A percentile compares a stretch with the other conserved stretches of the same genome.
Evolutionary conservation across 2,797 vertebrate species (phyloP).

Genomic region (Peromyscus aztecus): DNA sequence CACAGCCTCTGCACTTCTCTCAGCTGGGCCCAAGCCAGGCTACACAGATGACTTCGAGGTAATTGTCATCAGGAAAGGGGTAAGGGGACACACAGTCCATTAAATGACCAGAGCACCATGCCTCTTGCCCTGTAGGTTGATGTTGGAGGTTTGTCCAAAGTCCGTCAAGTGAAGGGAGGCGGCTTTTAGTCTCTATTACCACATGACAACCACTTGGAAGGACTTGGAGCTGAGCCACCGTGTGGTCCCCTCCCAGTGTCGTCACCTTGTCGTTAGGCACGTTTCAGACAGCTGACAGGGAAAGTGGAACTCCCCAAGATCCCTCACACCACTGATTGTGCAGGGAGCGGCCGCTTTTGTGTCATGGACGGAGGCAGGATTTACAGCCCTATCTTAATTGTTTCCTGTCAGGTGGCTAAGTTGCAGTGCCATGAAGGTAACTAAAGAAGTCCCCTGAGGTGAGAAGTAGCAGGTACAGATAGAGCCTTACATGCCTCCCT

Average conservation of each 20-base stretch:
- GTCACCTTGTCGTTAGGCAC: background rate
- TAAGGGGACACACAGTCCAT: too few species aligned
- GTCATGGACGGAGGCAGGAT: background rate
- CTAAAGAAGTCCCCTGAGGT: background rate
- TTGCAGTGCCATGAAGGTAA: too few species aligned
- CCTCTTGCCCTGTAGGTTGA: background rate
- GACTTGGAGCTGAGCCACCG: background rate
- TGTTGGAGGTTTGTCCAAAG: too few species aligned
- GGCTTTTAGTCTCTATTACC: background rate
- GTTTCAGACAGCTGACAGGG: background rate
- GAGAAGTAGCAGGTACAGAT: background rate
- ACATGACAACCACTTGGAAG: background rate
- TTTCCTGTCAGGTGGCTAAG: background rate
- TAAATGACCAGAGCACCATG: too few species aligned
- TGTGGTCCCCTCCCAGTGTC: background rate
- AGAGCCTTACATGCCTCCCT: background rate
- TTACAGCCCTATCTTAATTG: background rate
- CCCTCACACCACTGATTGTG: background rate
- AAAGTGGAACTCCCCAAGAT: background rate
- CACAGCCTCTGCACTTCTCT: background rate
- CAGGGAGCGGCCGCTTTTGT: background rate
- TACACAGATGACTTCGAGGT: background rate
- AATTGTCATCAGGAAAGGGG: background rate
- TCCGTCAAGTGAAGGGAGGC: background rate
- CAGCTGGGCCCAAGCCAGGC: too few species aligned